A percentile compares a stretch with the other conserved stretches of the same genome.
Conservation (phyloP, 2,113 vertebrate genomes). For the Heterotilapia buettikoferi region DNA sequence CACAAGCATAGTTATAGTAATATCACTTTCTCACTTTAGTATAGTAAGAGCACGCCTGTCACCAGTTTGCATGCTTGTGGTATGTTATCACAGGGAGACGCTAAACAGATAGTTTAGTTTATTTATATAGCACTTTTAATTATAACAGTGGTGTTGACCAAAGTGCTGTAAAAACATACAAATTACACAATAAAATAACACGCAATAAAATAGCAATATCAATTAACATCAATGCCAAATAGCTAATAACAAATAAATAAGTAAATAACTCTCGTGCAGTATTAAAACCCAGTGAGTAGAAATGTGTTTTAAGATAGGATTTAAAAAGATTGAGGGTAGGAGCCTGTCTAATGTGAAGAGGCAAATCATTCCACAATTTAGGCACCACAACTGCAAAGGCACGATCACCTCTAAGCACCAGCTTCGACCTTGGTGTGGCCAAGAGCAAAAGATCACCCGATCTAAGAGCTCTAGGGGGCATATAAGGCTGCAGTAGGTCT, state of each 20-base stretch:
- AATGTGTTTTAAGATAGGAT: not conserved
- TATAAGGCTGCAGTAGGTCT: fast-evolving
- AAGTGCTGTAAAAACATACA: too few species aligned
- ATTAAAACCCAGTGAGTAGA: too few species aligned
- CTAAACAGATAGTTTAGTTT: not conserved
- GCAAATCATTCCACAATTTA: not conserved
- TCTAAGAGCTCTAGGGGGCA: not conserved
- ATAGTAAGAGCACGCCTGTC: not conserved
- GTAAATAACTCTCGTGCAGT: too few species aligned
- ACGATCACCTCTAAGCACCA: not conserved
- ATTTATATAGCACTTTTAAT: too few species aligned
- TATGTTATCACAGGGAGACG: fast-evolving
- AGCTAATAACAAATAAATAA: too few species aligned
- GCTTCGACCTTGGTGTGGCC: not conserved
- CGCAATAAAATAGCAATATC: too few species aligned
- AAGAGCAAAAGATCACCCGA: not conserved
- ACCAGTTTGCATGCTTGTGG: fast-evolving
- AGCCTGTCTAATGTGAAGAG: not conserved
- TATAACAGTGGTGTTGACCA: too few species aligned
- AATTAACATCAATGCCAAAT: too few species aligned
- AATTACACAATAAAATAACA: too few species aligned
- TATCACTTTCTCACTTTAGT: not conserved
- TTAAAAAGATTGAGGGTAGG: not conserved
- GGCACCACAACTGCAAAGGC: fast-evolving
- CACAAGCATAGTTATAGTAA: not conserved